A percentile compares a stretch with the other conserved stretches of the same genome.
These are phyloP conservation scores for Siniperca scherzeri DNA, from an alignment of 2,797 vertebrate species.

Conservation along the genomic window DNA sequence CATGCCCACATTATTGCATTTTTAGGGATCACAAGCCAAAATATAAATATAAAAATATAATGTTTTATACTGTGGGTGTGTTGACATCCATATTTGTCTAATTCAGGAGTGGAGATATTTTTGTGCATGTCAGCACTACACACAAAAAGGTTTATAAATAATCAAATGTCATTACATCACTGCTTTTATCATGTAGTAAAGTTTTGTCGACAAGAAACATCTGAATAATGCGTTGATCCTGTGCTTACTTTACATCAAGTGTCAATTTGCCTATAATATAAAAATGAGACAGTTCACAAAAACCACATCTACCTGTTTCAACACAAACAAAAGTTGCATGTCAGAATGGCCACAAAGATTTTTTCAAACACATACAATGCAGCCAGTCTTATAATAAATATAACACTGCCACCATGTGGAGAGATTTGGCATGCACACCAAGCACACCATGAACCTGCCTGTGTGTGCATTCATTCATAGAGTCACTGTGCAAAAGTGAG, in stretches of 20 bases:
- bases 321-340: constrained; percentile 21
- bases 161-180: not conserved
- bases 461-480: constrained; percentile 44
- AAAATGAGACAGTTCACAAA: constrained; percentile 18
- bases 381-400: constrained; percentile 33
- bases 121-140: not conserved
- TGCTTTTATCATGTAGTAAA: not conserved
- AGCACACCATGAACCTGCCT: constrained; percentile 45
- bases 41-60: too few relatives aligned
- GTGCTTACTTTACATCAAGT: not conserved
- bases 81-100: not conserved
- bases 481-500: constrained; percentile 28
- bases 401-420: constrained; percentile 77
- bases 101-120: not conserved
- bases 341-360: constrained; percentile 11
- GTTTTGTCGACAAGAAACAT: not conserved
- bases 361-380: constrained; percentile 30
- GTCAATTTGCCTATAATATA: not conserved
- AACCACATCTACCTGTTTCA: constrained; percentile 30
- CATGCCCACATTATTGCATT: not conserved
- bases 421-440: constrained; percentile 59
- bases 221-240: not conserved
- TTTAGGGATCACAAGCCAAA: not conserved
- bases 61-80: not conserved
- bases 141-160: not conserved